Conservation (phyloP, 92 coral and sea anemone species). For the Siderastrea radians region DNA sequence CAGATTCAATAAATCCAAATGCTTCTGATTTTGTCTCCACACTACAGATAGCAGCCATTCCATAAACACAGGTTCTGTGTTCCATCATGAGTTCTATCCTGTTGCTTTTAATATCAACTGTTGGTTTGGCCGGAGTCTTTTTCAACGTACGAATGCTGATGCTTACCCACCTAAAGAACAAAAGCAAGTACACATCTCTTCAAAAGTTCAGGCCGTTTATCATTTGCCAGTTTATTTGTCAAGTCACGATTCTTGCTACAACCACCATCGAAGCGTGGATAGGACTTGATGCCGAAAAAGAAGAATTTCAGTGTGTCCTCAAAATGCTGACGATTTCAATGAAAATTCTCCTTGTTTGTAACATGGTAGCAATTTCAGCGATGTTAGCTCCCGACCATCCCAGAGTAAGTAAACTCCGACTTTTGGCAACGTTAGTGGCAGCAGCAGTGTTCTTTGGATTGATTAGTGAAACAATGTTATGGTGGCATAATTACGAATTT, state of each 20-base stretch:
- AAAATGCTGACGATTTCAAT: too few relatives aligned
- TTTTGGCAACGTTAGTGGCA: too few relatives aligned
- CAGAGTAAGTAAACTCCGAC: too few relatives aligned
- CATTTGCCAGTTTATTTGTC: neutral
- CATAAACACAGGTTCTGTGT: neutral
- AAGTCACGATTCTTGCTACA: constrained; percentile 5
- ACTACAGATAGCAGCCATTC: neutral
- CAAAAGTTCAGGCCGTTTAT: neutral
- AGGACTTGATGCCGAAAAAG: neutral
- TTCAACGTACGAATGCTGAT: constrained; percentile 7
- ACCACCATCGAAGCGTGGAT: neutral
- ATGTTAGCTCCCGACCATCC: too few relatives aligned
- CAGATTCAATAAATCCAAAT: too few relatives aligned
- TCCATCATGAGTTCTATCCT: neutral
- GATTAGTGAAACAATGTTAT: too few relatives aligned
- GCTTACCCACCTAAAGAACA: neutral
- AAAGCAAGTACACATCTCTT: constrained; percentile 1
- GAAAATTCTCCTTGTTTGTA: too few relatives aligned
- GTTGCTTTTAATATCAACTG: neutral
- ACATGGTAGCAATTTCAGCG: too few relatives aligned
- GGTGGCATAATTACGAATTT: too few relatives aligned
- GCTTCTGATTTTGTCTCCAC: neutral
- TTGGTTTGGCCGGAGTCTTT: neutral
- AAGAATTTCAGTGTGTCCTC: too few relatives aligned
- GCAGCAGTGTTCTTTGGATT: too few relatives aligned